Conservation (phyloP, 2,113 vertebrate genomes). For the Heloderma charlesbogerti region DNA sequence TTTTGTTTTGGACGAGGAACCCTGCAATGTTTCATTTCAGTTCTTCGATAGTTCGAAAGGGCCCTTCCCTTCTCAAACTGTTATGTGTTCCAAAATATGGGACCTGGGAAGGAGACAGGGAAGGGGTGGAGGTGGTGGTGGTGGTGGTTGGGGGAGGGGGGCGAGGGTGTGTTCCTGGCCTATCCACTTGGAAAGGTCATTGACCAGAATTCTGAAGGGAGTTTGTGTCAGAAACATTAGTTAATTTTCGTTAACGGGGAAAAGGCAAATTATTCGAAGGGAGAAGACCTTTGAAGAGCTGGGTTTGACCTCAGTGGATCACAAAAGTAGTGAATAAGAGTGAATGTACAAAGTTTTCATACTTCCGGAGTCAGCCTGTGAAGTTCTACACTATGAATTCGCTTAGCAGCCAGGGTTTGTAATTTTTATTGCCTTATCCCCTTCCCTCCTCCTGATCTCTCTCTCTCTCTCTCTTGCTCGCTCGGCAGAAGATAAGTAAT, state of each 20-base stretch:
- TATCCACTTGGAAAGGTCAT: slow-evolving; percentile 75
- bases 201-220: slow-evolving; percentile 72
- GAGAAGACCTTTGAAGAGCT: slow-evolving; percentile 57
- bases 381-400: slow-evolving; percentile 76
- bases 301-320: slow-evolving; percentile 68
- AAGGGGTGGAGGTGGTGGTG: neutral
- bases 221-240: slow-evolving; percentile 76
- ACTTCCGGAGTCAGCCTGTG: slow-evolving; percentile 69
- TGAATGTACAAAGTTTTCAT: slow-evolving; percentile 75
- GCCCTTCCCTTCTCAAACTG: slow-evolving; percentile 50
- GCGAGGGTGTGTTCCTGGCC: slow-evolving; percentile 57
- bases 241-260: slow-evolving; percentile 72
- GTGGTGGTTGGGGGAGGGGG: neutral
- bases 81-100: slow-evolving; percentile 38
- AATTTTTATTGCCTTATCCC: slow-evolving; percentile 33
- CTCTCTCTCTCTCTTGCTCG: neutral
- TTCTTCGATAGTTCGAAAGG: slow-evolving; percentile 66
- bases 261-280: slow-evolving; percentile 62
- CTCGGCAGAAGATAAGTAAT: slow-evolving; percentile 64
- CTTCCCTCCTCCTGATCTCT: neutral
- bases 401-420: slow-evolving; percentile 71
- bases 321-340: slow-evolving; percentile 76
- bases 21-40: slow-evolving; percentile 70
- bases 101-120: neutral
- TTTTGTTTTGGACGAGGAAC: slow-evolving; percentile 68